These are phyloP conservation scores for Odontophorus gujanensis DNA, from an alignment of 2,113 vertebrate genomes.

Conservation along the genomic window DNA sequence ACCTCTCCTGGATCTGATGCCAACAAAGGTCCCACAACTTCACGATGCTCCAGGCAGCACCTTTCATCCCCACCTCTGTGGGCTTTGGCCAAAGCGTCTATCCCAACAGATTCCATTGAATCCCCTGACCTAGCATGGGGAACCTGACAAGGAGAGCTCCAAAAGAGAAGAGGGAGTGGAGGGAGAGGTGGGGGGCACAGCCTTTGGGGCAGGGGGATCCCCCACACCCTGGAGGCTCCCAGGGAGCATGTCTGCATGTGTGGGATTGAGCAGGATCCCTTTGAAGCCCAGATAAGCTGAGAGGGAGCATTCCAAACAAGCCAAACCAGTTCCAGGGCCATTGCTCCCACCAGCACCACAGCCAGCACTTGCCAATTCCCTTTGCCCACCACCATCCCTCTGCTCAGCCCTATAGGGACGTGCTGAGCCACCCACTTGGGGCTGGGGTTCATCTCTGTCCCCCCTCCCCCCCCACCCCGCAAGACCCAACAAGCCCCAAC, in stretches of 20 bases:
- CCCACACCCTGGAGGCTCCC: not conserved
- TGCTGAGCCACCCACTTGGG: not conserved
- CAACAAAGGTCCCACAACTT: not conserved
- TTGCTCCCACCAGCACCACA: fast-evolving
- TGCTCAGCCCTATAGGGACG: fast-evolving
- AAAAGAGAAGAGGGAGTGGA: not conserved
- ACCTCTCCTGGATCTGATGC: not conserved
- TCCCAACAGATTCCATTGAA: fast-evolving
- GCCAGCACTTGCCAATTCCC: fast-evolving
- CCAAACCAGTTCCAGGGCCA: constrained; percentile 63
- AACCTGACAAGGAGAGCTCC: not conserved
- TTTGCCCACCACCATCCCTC: fast-evolving
- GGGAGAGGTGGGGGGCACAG: not conserved
- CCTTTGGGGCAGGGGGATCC: not conserved
- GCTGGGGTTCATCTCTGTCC: fast-evolving
- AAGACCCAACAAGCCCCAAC: not conserved
- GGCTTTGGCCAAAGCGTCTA: fast-evolving
- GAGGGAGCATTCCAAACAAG: constrained; percentile 49
- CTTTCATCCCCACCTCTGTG: fast-evolving
- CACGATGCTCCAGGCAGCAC: fast-evolving
- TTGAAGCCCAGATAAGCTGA: constrained; percentile 66
- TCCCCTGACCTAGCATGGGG: fast-evolving
- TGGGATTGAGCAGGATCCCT: constrained; percentile 54
- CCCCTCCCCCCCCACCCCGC: not conserved
- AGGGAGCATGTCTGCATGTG: constrained; percentile 12